These are phyloP conservation scores for Ericerus pela DNA, from an alignment of 1,140 invertebrate species.

Conservation along the genomic window DNA sequence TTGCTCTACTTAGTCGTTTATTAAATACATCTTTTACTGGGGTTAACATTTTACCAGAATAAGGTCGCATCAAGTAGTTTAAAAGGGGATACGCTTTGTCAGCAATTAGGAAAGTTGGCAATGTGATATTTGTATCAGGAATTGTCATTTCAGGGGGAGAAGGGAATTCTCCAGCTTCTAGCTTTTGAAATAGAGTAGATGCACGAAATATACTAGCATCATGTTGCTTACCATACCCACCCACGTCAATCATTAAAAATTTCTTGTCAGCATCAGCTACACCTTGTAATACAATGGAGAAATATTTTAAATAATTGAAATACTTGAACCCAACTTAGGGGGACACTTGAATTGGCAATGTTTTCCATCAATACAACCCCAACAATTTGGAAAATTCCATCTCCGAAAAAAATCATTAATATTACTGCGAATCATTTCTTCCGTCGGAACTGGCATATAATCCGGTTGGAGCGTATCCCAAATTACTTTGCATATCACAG, in stretches of 20 bases:
- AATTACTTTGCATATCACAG: too few relatives aligned
- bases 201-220: slow-evolving; percentile 28
- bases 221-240: slow-evolving; percentile 25
- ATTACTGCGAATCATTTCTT: too few relatives aligned
- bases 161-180: slow-evolving; percentile 13
- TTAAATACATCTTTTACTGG: slow-evolving; percentile 26
- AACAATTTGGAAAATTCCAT: slow-evolving; percentile 30
- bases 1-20: slow-evolving; percentile 30
- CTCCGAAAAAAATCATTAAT: too few relatives aligned
- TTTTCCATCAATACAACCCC: slow-evolving; percentile 35
- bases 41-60: slow-evolving; percentile 21
- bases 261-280: slow-evolving; percentile 29
- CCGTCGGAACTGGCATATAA: too few relatives aligned
- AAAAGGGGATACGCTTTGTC: slow-evolving; percentile 27
- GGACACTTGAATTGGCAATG: slow-evolving; percentile 33
- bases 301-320: slow-evolving; percentile 33
- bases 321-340: slow-evolving; percentile 30
- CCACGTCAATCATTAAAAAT: slow-evolving; percentile 28
- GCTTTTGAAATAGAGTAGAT: slow-evolving; percentile 13
- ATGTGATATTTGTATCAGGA: slow-evolving; percentile 13
- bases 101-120: slow-evolving; percentile 23
- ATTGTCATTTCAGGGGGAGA: slow-evolving; percentile 22
- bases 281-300: too few relatives aligned
- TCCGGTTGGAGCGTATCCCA: too few relatives aligned
- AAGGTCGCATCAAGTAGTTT: slow-evolving; percentile 26